Evolutionary conservation across 2,113 vertebrate species (phyloP), one percentile per base, ranked within the genome.

Genomic region (Laterallus jamaicensis): DNA sequence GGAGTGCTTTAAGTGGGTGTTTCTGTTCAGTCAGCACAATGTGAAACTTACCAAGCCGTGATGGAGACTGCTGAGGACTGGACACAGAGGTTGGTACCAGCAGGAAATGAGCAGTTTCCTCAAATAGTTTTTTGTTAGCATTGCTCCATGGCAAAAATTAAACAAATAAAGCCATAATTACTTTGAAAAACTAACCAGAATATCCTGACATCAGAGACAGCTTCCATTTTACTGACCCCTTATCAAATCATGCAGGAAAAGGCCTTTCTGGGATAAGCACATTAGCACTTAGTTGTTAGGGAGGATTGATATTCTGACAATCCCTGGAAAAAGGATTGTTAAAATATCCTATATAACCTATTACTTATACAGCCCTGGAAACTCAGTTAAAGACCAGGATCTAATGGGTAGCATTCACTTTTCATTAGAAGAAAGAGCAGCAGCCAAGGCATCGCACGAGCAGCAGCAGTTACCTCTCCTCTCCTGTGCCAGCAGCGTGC

Each of bases 21-120:
- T 94, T 89, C 77, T 94, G 83, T 62, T 85, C 86, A 92, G 69
- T 87, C 88, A 95, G 88, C 79, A 93, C 84, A 90, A 95, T 0
- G 2, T 63, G 54, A 96, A 96, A 92, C 78, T 90, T 70, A 82
- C n/a, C 58, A 62, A 62, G 54, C 66, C 74, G 32, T 32, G 49
- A 93, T 39, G 67, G 50, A 54, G 83, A 73, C 17, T 12, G 50
- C 50, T 62, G 70, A 94, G 83, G 31, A 7, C 86, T 49, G 67
- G 70, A 89, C 28, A 39, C 32, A 82, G 63, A 77, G 55, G 25
- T 15, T 69, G 75, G 81, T 56, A 94, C 37, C 32, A 83, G 82
- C 44, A 96, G 91, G 96, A 97, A 97, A 96, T 87, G 40, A 94
- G 81, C 77, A 28, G 74, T 87, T 97, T 94, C 96, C 92, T 93